Conservation (phyloP, 2,888 invertebrate species). For the Drosophila vallismaia region DNA sequence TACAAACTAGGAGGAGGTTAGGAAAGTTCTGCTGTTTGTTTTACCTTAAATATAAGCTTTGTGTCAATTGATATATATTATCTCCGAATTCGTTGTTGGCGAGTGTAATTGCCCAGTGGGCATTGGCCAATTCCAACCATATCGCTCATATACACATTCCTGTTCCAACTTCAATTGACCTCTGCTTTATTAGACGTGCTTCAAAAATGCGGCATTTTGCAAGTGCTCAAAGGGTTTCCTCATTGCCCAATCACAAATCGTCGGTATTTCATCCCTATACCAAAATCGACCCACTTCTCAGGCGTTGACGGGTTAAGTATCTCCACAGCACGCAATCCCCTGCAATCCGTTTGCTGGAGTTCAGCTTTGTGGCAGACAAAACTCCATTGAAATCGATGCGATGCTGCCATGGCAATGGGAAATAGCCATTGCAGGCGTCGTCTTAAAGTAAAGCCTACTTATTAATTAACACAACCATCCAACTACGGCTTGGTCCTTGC, state of each 20-base stretch:
- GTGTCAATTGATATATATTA: neutral
- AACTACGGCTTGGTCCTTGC: slow-evolving; percentile 4
- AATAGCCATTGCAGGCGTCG: slow-evolving; percentile 43
- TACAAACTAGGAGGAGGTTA: too few relatives aligned
- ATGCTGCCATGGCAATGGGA: slow-evolving; percentile 35
- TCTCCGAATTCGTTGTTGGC: slow-evolving; percentile 7
- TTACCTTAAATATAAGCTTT: neutral
- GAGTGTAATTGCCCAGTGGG: slow-evolving; percentile 26
- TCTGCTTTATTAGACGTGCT: slow-evolving; percentile 48
- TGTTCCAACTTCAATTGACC: neutral
- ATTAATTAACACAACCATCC: slow-evolving; percentile 53
- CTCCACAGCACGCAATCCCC: slow-evolving; percentile 58
- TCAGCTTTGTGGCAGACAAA: slow-evolving; percentile 37
- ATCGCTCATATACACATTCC: slow-evolving; percentile 8
- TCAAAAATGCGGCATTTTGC: slow-evolving; percentile 57
- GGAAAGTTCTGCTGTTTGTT: neutral
- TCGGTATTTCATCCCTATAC: slow-evolving; percentile 26
- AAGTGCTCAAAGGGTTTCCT: slow-evolving; percentile 45
- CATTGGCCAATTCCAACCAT: neutral
- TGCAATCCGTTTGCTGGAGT: slow-evolving; percentile 21
- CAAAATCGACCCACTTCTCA: slow-evolving; percentile 10
- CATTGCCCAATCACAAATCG: slow-evolving; percentile 24
- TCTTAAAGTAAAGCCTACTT: slow-evolving; percentile 53
- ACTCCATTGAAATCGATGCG: slow-evolving; percentile 44
- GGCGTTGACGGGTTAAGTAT: slow-evolving; percentile 56